phyloP scores from a whole-genome alignment of 2,888 invertebrate genomes.

The Drosophila percnosoma region DNA sequence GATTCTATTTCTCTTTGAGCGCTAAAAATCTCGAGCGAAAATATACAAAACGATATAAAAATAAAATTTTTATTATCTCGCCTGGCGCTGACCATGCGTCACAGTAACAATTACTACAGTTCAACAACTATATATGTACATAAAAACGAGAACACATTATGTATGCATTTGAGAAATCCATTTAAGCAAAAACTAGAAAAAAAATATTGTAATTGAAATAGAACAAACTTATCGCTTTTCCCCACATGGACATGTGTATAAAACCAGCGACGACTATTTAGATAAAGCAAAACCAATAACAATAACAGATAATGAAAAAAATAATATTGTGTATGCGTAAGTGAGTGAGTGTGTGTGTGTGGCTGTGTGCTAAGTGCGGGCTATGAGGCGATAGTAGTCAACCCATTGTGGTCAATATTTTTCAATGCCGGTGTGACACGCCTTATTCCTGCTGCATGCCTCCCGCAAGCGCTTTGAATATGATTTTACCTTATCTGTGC shows the following conservation, averaged over 20 bases:
- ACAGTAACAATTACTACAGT: slow-evolving; percentile 40
- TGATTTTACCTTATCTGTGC: slow-evolving; percentile 62
- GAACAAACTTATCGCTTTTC: slow-evolving; percentile 37
- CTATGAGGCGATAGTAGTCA: slow-evolving; percentile 29
- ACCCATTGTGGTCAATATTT: slow-evolving; percentile 72
- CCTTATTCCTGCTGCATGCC: slow-evolving; percentile 16
- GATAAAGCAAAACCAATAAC: slow-evolving; percentile 65
- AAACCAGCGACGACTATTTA: slow-evolving; percentile 69
- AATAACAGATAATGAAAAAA: slow-evolving; percentile 58
- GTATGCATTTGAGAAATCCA: slow-evolving; percentile 27
- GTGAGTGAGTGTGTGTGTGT: slow-evolving; percentile 6
- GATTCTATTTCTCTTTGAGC: slow-evolving; percentile 15
- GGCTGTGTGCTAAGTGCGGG: slow-evolving; percentile 6
- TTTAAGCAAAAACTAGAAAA: slow-evolving; percentile 46
- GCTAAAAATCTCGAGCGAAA: slow-evolving; percentile 22
- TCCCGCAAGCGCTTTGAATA: slow-evolving; percentile 19
- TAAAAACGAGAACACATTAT: slow-evolving; percentile 8
- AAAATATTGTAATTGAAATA: slow-evolving; percentile 56
- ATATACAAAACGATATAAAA: slow-evolving; percentile 55
- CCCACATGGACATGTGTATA: slow-evolving; percentile 57
- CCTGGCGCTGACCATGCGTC: slow-evolving; percentile 50
- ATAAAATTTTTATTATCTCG: slow-evolving; percentile 66
- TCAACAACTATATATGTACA: slow-evolving; percentile 42
- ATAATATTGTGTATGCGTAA: slow-evolving; percentile 8
- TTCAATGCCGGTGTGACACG: slow-evolving; percentile 58